Conservation (phyloP, 2,113 vertebrate genomes). For the Apodemus sylvaticus region DNA sequence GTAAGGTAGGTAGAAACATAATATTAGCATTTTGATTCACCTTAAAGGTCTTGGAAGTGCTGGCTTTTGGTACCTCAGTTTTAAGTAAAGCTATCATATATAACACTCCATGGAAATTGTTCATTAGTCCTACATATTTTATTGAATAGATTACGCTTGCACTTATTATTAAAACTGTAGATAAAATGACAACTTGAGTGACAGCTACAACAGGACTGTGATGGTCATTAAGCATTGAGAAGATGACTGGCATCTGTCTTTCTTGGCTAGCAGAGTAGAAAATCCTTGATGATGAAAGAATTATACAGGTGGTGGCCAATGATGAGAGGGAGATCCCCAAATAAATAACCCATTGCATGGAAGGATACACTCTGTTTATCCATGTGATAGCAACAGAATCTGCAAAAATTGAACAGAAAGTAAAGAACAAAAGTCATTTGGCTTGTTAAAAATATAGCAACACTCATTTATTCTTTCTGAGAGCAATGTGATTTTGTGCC, state of each 20-base stretch:
- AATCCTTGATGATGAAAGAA: background rate
- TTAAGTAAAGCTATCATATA: background rate
- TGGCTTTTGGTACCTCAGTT: background rate
- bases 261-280: background rate
- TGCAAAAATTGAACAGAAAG: slow-evolving; percentile 74
- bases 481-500: too few relatives aligned
- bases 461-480: background rate
- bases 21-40: background rate
- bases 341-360: slow-evolving; percentile 69
- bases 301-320: background rate
- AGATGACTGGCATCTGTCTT: background rate
- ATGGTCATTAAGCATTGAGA: background rate
- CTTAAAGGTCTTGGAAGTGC: background rate
- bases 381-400: slow-evolving; percentile 85
- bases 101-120: background rate
- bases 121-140: background rate
- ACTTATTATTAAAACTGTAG: background rate
- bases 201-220: background rate
- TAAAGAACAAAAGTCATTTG: background rate
- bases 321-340: background rate
- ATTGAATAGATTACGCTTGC: background rate
- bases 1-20: background rate
- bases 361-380: slow-evolving; percentile 83
- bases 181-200: background rate
- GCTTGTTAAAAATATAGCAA: too few relatives aligned